These are phyloP conservation scores for Rhabditophanes sp. DNA, from an alignment of 2,888 invertebrate species.

Conservation along the genomic window DNA sequence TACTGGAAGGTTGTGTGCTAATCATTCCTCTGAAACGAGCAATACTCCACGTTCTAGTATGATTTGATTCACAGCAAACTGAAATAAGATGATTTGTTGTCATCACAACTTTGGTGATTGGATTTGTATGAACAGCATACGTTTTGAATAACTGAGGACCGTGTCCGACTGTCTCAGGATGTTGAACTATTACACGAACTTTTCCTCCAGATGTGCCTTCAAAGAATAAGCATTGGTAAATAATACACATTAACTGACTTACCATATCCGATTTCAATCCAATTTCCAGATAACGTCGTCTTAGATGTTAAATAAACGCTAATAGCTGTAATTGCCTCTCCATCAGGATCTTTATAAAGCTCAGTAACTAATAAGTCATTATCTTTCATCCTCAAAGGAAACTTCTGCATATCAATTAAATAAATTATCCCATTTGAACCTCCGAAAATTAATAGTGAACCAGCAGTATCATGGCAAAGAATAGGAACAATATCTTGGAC, in stretches of 20 bases:
- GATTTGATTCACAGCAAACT: constrained; percentile 85
- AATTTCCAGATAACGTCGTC: constrained; percentile 90
- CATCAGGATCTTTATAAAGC: constrained; percentile 73
- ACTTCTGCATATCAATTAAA: constrained; percentile 87
- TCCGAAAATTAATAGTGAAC: constrained; percentile 70
- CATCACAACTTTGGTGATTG: constrained; percentile 50
- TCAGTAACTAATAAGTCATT: constrained; percentile 93
- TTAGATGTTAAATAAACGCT: constrained; percentile 97
- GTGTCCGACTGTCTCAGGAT: constrained; percentile 90
- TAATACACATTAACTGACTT: too few relatives aligned
- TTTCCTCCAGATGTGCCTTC: constrained; percentile 75
- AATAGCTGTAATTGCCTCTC: constrained; percentile 88
- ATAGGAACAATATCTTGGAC: constrained; percentile 63
- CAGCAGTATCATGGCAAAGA: constrained; percentile 86
- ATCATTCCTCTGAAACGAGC: constrained; percentile 95
- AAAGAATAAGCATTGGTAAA: too few relatives aligned
- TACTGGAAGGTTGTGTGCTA: constrained; percentile 92
- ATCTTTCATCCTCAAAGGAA: constrained; percentile 93
- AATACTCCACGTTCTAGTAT: constrained; percentile 89
- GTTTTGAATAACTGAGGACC: constrained; percentile 79
- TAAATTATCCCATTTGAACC: constrained; percentile 64
- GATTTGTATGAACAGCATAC: constrained; percentile 36
- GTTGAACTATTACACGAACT: constrained; percentile 89
- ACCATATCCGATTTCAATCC: constrained; percentile 98
- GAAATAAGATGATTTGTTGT: constrained; percentile 72